phyloP scores from a whole-genome alignment of 2,113 vertebrate genomes.

The Pongo abelii region DNA sequence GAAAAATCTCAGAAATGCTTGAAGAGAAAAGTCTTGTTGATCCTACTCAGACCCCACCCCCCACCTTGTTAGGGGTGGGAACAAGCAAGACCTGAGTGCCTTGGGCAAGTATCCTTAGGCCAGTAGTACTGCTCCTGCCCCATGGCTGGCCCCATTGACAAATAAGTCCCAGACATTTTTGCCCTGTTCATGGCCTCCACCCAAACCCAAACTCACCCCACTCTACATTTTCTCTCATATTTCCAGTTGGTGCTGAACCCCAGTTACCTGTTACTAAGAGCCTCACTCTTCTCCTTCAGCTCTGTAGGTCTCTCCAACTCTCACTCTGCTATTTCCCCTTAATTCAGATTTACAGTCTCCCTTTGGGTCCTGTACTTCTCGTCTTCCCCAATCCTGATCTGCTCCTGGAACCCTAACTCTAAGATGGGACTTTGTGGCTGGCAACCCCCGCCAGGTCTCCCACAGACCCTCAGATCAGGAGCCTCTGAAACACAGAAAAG shows the following conservation, averaged over 20 bases:
- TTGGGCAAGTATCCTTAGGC: not conserved
- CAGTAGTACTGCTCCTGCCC: too few relatives aligned
- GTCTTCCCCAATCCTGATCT: not conserved
- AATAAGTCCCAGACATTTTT: not conserved
- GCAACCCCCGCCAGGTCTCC: not conserved
- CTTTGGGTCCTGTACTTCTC: not conserved
- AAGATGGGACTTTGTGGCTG: not conserved
- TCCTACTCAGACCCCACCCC: not conserved
- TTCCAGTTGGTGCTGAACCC: not conserved
- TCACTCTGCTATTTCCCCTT: not conserved
- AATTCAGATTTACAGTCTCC: not conserved
- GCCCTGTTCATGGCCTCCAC: too few relatives aligned
- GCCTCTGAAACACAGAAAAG: not conserved
- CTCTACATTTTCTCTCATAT: not conserved
- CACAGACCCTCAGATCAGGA: not conserved
- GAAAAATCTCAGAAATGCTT: not conserved
- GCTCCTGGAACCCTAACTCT: not conserved
- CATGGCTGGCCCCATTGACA: not conserved
- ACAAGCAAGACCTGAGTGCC: not conserved
- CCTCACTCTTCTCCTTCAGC: not conserved
- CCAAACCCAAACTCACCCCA: not conserved
- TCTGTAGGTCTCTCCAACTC: not conserved
- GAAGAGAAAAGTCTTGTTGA: not conserved
- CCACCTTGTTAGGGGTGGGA: not conserved
- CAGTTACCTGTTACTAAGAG: not conserved